These are phyloP conservation scores for Zhengitettix transpicula DNA, from an alignment of 2,888 invertebrate genomes.

Conservation along the genomic window DNA sequence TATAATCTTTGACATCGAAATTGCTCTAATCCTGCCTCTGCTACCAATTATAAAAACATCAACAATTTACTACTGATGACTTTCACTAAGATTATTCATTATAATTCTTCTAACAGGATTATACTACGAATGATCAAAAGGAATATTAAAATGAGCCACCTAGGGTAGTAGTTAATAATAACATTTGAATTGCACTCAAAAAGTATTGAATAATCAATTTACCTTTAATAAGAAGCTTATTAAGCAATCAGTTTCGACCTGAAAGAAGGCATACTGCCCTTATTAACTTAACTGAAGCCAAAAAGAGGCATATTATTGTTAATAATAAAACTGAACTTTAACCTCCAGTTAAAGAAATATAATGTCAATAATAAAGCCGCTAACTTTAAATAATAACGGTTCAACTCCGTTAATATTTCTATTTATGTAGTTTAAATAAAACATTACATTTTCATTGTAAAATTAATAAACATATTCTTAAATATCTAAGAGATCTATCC, in stretches of 20 bases:
- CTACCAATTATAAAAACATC: constrained; percentile 26
- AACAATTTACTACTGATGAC: constrained; percentile 19
- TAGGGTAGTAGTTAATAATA: constrained; percentile 30
- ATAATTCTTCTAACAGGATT: constrained; percentile 35
- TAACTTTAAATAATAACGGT: constrained; percentile 45
- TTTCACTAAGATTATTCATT: constrained; percentile 27
- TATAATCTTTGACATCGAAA: constrained; percentile 61
- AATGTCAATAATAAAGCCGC: constrained; percentile 37
- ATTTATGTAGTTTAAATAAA: constrained; percentile 46
- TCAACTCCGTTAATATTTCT: constrained; percentile 32
- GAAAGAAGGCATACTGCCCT: too few relatives aligned
- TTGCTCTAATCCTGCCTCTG: constrained; percentile 43
- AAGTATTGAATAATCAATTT: constrained; percentile 26
- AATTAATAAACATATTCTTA: too few relatives aligned
- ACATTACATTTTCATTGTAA: constrained; percentile 52
- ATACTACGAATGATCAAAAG: constrained; percentile 39
- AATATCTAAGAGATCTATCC: too few relatives aligned
- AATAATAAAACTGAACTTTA: constrained; percentile 38
- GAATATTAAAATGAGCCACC: constrained; percentile 36
- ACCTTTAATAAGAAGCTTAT: constrained; percentile 28
- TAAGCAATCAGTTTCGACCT: constrained; percentile 37
- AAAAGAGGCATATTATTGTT: constrained; percentile 51
- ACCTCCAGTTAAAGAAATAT: constrained; percentile 42
- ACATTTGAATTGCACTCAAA: constrained; percentile 32
- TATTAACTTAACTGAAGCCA: too few relatives aligned